Base-by-base conservation (phyloP, 1,140 invertebrate genomes). In the Epicauta chinensis region DNA sequence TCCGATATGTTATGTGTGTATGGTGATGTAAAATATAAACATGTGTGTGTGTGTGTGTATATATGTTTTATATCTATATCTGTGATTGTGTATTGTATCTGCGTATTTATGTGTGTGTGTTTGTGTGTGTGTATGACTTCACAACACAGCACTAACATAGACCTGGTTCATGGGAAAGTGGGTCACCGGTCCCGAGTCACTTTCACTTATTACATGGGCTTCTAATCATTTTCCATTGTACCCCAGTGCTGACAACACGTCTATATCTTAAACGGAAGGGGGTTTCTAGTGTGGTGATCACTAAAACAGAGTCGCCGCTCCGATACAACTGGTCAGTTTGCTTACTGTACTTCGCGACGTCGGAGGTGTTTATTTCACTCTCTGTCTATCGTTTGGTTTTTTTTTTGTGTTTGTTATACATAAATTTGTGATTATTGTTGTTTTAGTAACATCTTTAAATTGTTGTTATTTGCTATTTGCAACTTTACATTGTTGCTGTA, bases 121-220 rank as follows among this genome's bases (percentile, higher is more conserved):
- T 53, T 61, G 48, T 56, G 39, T 43, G 39, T 51, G 17, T 56
- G 61, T 68, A 68, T 69, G 65, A 68, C 66, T 66, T 63, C 66
- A 66, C 66, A 65, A 63, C 59, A 37, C 56, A 61, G 59, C 74
- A 73, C 74, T 79, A 80, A 80, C 78, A 80, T 79, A 80, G 78
- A 80, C 77, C 77, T 79, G 78, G 75, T 79, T 79, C 72, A 73
- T 73, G 74, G 75, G 76, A 79, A 80, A 80, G 76, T 80, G 71
- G 77, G 78, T 80, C 78, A 78, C 74, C 74, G 55, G 60, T 67
- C 57, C 59, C 53, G 70, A 75, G 72, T 78, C 77, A 80, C 78
- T 80, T 79, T 80, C 78, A 81, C 77, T 79, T 79, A 79, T 79
- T 79, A 77, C 78, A 79, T 77, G 75, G 75, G 70, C 71, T 73